phyloP scores from a whole-genome alignment of 2,113 vertebrate genomes.

The Pseudois nayaur region DNA sequence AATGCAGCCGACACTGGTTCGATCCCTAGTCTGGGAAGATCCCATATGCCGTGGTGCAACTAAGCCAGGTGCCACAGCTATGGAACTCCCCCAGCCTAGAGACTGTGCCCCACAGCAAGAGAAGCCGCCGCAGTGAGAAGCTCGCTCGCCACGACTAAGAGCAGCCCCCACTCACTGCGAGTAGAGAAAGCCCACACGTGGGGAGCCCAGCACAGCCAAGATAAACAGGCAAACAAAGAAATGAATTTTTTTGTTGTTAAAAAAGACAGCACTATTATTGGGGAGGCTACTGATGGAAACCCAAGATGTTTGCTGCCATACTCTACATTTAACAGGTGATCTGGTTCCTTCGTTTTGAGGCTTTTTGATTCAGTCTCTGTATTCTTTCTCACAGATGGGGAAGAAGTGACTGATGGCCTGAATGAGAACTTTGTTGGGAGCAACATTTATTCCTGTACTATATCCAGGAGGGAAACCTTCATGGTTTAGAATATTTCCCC shows the following conservation, averaged over 20 bases:
- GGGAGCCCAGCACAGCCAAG: neutral
- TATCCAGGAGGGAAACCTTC: neutral
- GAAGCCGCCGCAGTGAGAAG: fast-evolving
- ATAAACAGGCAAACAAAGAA: neutral
- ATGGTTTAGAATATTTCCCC: neutral
- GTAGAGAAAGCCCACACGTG: neutral
- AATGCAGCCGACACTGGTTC: neutral
- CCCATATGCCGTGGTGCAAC: neutral
- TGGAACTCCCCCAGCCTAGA: neutral
- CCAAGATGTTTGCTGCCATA: neutral
- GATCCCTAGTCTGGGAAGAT: neutral
- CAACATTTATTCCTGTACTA: neutral
- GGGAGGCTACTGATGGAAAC: neutral
- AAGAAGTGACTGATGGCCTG: neutral
- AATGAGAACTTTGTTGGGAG: neutral
- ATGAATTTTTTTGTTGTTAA: neutral
- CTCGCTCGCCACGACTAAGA: neutral
- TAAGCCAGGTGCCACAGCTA: neutral
- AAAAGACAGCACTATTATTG: neutral
- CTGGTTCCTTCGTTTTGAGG: neutral
- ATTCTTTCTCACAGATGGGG: neutral
- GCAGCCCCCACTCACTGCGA: neutral
- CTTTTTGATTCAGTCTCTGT: neutral
- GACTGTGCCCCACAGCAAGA: neutral
- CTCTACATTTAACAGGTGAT: neutral